Base-by-base conservation (phyloP, 2,888 invertebrate genomes). In the Agriopis aurantiaria region DNA sequence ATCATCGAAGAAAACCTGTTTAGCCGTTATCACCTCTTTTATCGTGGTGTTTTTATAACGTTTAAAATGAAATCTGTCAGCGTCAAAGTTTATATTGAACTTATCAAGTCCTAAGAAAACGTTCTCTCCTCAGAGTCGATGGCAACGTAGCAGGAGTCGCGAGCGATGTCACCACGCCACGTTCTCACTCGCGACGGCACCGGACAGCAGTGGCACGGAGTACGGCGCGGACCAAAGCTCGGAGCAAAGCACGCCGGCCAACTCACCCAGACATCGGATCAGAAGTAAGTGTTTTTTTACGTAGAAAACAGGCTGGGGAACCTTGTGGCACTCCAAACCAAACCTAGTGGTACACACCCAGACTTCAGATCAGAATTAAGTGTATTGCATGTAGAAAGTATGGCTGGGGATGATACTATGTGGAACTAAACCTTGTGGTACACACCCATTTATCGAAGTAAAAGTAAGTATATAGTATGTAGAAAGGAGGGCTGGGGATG, bases 191-290 rank as follows among this genome's bases (percentile, higher is more conserved):
- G 93, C 95, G 0, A 95, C 95, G 14, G 95, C 95, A 0, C 94
- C 86, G 12, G 96, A 96, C 81, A 96, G 95, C 86, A 96, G 96
- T 80, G 96, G 96, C 75, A 97, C 97, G 0, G 97, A 97, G 65
- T 97, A 97, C 89, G 96, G 96, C 0, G 97, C 97, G 49, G 97
- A 97, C 89, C 96, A 97, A 82, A 97, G 97, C 80, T 97, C 97
- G 0, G 97, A 96, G 77, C 96, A 96, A 84, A 96, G 97, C 89
- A 97, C 97, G 0, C 97, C 97, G 68, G 97, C 97, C 74, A 97
- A 97, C 48, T 95, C 97, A 43, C 97, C 97, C 70, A 92, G 96
- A 33, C 91, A 87, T 72, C 84, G 91, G 4, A 71, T 85, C 52
- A 88, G 85, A 82, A 87, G 92, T 91, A n/a, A 71, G 75, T 68